A percentile compares a stretch with the other conserved stretches of the same genome.
Evolutionary conservation across 2,113 vertebrate species (phyloP).

Genomic region (Mirza zaza): DNA sequence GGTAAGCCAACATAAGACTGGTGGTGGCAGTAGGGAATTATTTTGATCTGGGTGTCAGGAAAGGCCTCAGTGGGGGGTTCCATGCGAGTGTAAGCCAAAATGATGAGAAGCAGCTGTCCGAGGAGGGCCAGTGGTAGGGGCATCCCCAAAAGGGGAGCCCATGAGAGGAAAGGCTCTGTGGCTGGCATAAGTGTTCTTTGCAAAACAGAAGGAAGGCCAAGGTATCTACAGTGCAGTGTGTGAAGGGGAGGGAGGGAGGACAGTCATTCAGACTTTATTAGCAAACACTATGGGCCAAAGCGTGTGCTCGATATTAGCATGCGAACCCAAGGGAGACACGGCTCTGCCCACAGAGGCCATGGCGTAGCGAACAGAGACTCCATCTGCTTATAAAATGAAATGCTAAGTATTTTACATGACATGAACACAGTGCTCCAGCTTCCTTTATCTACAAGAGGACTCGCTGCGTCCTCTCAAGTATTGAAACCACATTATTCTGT

Average conservation of each 20-base stretch:
- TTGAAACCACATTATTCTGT: not conserved
- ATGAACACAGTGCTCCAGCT: not conserved
- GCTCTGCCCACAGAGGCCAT: not conserved
- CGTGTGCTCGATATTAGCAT: not conserved
- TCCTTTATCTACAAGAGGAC: not conserved
- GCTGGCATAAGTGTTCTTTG: not conserved
- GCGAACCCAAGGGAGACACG: not conserved
- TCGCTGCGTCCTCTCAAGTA: not conserved
- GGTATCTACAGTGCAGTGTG: not conserved
- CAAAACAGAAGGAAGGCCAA: not conserved
- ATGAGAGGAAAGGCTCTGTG: not conserved
- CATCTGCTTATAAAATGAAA: not conserved
- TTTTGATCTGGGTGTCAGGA: not conserved
- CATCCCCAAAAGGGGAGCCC: too few relatives aligned
- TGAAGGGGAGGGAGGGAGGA: not conserved
- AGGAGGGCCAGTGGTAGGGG: not conserved
- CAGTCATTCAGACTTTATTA: not conserved
- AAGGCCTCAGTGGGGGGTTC: not conserved
- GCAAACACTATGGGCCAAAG: not conserved
- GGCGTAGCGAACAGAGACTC: not conserved
- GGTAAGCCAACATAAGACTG: fast-evolving
- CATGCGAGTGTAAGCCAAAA: not conserved
- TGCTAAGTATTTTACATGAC: not conserved
- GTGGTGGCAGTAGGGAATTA: too few relatives aligned
- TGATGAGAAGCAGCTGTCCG: not conserved